Evolutionary conservation across 2,888 invertebrate genomes (phyloP).

Genomic region (Phrixothrix hirtus): DNA sequence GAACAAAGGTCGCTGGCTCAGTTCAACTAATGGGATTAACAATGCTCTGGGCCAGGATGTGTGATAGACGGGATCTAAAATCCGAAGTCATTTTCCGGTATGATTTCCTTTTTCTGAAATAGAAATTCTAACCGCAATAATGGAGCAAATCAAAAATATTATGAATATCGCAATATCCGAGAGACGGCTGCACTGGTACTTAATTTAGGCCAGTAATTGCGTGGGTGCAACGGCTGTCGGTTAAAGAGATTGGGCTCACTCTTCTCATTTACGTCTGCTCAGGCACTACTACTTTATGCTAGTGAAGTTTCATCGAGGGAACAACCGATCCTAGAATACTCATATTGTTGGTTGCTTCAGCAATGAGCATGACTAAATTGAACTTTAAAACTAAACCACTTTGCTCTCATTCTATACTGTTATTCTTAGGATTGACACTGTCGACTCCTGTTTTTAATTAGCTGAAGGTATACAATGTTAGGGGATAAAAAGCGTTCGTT

Average conservation of each 20-base stretch:
- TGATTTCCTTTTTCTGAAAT: neutral
- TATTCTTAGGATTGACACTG: too few relatives aligned
- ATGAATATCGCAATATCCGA: slow-evolving; percentile 22
- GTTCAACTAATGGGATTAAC: slow-evolving; percentile 52
- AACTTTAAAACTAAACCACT: too few relatives aligned
- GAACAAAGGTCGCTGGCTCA: slow-evolving; percentile 51
- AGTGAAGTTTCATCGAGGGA: slow-evolving; percentile 13
- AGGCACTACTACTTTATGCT: slow-evolving; percentile 22
- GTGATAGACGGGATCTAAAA: slow-evolving; percentile 43
- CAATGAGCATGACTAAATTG: too few relatives aligned
- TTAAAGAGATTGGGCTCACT: slow-evolving; percentile 38
- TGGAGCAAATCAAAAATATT: slow-evolving; percentile 11
- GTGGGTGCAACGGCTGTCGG: slow-evolving; percentile 44
- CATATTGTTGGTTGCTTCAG: too few relatives aligned
- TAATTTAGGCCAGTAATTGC: slow-evolving; percentile 59
- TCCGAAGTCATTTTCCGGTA: neutral
- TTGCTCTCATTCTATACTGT: too few relatives aligned
- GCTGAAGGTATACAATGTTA: too few relatives aligned
- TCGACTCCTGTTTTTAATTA: too few relatives aligned
- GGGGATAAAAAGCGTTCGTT: too few relatives aligned
- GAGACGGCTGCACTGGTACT: slow-evolving; percentile 55
- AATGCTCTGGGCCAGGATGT: slow-evolving; percentile 51
- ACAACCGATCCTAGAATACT: neutral
- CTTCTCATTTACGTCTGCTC: slow-evolving; percentile 34
- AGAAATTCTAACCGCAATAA: neutral